A percentile compares a stretch with the other conserved stretches of the same genome.
Conservation (phyloP, 2,797 vertebrate species). For the Hyperoplus immaculatus region DNA sequence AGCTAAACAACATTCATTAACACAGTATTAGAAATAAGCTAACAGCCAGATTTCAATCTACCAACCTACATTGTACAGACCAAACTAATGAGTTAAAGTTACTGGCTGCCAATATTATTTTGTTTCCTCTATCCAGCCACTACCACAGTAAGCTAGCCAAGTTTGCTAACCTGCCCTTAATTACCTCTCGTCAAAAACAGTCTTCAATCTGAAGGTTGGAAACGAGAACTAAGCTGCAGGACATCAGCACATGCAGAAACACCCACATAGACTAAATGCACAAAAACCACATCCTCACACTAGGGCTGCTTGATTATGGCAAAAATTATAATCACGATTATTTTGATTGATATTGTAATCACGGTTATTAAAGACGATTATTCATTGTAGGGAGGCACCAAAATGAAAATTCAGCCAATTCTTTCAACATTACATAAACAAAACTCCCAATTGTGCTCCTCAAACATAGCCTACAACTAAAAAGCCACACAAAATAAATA, state of each 20-base stretch:
- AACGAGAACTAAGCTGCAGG: not conserved
- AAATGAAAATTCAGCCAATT: no score
- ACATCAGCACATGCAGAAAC: not conserved
- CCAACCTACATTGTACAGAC: not conserved
- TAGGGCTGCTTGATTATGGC: no score
- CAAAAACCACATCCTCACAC: conserved; percentile 21
- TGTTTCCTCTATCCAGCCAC: not conserved
- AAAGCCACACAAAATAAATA: no score
- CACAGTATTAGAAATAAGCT: not conserved
- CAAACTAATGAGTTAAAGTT: not conserved
- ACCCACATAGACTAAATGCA: not conserved
- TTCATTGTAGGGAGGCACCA: no score
- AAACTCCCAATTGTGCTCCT: no score
- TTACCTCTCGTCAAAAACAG: not conserved
- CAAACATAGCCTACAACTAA: no score
- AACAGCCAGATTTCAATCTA: not conserved
- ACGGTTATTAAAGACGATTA: no score
- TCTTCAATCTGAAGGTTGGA: not conserved
- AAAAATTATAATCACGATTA: no score
- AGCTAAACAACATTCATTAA: not conserved
- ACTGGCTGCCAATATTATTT: not conserved
- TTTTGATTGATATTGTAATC: no score
- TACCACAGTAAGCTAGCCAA: not conserved
- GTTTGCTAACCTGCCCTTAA: not conserved
- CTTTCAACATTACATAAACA: no score